These are phyloP conservation scores for Macrobrachium rosenbergii DNA, from an alignment of 1,140 invertebrate species.

Conservation along the genomic window DNA sequence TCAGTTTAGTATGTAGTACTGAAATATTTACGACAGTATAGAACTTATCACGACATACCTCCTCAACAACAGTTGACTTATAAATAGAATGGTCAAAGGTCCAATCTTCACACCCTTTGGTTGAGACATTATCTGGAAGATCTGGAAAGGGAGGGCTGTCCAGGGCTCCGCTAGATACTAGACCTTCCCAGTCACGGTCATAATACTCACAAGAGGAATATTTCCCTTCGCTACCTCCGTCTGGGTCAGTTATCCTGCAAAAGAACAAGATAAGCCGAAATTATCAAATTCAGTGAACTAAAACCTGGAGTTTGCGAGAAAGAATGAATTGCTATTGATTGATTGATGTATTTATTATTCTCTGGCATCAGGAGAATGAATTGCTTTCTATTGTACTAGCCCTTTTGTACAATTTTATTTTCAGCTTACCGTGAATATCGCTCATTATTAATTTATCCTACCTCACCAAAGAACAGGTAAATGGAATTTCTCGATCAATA, in stretches of 20 bases:
- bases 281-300: too few species aligned
- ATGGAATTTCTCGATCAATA: too few species aligned
- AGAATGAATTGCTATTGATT: too few species aligned
- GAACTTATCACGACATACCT: not conserved
- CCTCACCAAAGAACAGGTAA: too few species aligned
- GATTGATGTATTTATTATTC: too few species aligned
- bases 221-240: not conserved
- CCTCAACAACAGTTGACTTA: slow-evolving; percentile 65
- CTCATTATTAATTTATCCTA: too few species aligned
- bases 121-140: slow-evolving; percentile 31
- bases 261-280: not conserved
- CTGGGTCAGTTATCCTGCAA: not conserved
- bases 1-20: too few species aligned
- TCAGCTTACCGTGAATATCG: too few species aligned
- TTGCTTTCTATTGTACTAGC: too few species aligned
- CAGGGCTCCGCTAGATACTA: slow-evolving; percentile 36
- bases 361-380: too few species aligned
- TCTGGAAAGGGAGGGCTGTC: not conserved
- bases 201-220: slow-evolving; percentile 43
- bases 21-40: not conserved
- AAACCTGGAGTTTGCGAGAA: too few species aligned
- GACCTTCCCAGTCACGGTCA: slow-evolving; percentile 24
- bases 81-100: slow-evolving; percentile 64
- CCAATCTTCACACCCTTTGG: slow-evolving; percentile 54
- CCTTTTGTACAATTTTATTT: too few species aligned